Conservation (phyloP, 2,888 invertebrate species). For the Drosophila mimica region DNA sequence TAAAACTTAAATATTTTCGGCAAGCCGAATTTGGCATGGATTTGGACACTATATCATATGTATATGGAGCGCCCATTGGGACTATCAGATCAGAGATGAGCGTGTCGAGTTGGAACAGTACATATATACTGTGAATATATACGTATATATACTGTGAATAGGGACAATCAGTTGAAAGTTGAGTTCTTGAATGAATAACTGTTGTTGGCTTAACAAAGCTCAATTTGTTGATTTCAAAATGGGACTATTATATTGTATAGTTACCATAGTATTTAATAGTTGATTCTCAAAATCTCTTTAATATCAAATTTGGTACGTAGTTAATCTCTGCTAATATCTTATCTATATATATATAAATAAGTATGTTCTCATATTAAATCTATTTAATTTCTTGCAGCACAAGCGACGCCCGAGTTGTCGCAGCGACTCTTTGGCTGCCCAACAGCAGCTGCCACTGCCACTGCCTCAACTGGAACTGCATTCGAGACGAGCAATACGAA, state of each 20-base stretch:
- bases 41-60: background rate
- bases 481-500: background rate
- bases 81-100: background rate
- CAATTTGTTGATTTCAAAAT: background rate
- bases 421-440: conserved; percentile 82
- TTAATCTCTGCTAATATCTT: background rate
- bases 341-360: background rate
- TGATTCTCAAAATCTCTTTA: too few species aligned
- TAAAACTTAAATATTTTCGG: background rate
- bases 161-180: background rate
- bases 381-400: conserved; percentile 42
- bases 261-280: background rate
- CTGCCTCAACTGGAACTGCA: conserved; percentile 1
- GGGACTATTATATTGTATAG: background rate
- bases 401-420: conserved; percentile 82
- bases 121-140: background rate
- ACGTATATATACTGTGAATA: background rate
- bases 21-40: background rate
- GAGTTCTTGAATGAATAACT: background rate
- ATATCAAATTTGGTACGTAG: too few species aligned
- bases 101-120: background rate
- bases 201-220: background rate
- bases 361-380: background rate
- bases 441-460: conserved; percentile 29
- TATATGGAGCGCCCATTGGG: background rate